These are phyloP conservation scores for Stegastes partitus DNA, from an alignment of 2,113 vertebrate species.

Conservation along the genomic window DNA sequence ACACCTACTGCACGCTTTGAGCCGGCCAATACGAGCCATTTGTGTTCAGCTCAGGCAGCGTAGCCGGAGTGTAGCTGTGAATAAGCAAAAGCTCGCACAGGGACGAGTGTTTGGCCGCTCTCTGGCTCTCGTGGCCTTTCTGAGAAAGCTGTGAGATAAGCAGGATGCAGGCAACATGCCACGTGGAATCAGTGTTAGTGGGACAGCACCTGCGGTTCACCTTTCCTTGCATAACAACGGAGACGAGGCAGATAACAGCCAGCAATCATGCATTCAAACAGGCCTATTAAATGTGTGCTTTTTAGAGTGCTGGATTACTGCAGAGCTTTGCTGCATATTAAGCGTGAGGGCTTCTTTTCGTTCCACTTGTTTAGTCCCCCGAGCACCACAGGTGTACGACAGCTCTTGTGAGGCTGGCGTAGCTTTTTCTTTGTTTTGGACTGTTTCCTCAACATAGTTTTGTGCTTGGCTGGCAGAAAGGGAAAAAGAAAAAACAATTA, in stretches of 20 bases:
- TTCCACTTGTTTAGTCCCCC: slow-evolving; percentile 27
- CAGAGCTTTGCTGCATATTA: not conserved
- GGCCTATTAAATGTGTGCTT: not conserved
- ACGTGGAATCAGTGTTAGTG: slow-evolving; percentile 26
- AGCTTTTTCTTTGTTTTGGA: too few relatives aligned
- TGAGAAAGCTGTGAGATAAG: slow-evolving; percentile 1
- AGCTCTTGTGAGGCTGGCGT: too few relatives aligned
- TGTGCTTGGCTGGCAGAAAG: too few relatives aligned
- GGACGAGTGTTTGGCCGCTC: not conserved
- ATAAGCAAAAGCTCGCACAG: not conserved
- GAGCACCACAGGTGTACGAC: not conserved
- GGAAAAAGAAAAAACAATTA: too few relatives aligned
- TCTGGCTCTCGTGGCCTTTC: slow-evolving; percentile 22
- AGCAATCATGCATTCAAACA: slow-evolving; percentile 11
- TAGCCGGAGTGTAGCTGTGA: not conserved
- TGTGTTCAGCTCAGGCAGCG: not conserved
- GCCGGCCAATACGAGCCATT: not conserved
- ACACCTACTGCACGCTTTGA: not conserved
- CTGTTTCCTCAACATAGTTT: too few relatives aligned
- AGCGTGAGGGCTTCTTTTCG: slow-evolving; percentile 17
- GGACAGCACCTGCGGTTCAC: slow-evolving; percentile 27
- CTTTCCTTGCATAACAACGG: slow-evolving; percentile 15
- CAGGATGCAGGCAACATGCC: slow-evolving; percentile 26
- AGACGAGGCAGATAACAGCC: slow-evolving; percentile 8
- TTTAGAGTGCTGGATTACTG: slow-evolving; percentile 2